phyloP scores from a whole-genome alignment of 2,888 invertebrate species.

The Silvanus unidentatus region DNA sequence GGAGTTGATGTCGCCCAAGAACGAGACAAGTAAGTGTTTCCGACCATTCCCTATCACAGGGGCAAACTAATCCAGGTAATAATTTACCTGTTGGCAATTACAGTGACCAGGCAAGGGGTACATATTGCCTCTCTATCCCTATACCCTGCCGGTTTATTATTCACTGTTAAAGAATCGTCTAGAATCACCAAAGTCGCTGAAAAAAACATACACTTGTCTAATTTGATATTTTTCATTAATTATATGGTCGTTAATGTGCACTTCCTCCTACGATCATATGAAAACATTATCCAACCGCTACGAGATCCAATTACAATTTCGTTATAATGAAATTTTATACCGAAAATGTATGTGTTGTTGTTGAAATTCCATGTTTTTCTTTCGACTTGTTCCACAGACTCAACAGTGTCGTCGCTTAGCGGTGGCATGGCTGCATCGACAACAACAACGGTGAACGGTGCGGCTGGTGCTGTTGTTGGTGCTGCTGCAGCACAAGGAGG shows the following conservation, averaged over 20 bases:
- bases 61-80: too few relatives aligned
- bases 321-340: too few relatives aligned
- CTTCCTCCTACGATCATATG: slow-evolving; percentile 4
- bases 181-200: slow-evolving; percentile 55
- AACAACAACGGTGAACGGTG: neutral
- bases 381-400: neutral
- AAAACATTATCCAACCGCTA: neutral
- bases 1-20: slow-evolving; percentile 61
- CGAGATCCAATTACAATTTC: too few relatives aligned
- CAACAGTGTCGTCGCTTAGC: neutral
- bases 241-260: slow-evolving; percentile 4
- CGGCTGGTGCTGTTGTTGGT: slow-evolving; percentile 41
- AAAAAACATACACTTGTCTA: too few relatives aligned
- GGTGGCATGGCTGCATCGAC: slow-evolving; percentile 2
- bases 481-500: slow-evolving; percentile 58
- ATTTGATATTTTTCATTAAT: slow-evolving; percentile 3
- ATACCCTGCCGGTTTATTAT: slow-evolving; percentile 42
- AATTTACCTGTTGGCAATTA: slow-evolving; percentile 48
- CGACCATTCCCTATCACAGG: too few relatives aligned
- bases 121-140: slow-evolving; percentile 44
- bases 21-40: slow-evolving; percentile 35
- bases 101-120: slow-evolving; percentile 73
- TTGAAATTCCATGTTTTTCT: too few relatives aligned
- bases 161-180: slow-evolving; percentile 50
- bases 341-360: too few relatives aligned